Evolutionary conservation across 2,888 invertebrate species (phyloP).

Genomic region (Brenthis hecate): DNA sequence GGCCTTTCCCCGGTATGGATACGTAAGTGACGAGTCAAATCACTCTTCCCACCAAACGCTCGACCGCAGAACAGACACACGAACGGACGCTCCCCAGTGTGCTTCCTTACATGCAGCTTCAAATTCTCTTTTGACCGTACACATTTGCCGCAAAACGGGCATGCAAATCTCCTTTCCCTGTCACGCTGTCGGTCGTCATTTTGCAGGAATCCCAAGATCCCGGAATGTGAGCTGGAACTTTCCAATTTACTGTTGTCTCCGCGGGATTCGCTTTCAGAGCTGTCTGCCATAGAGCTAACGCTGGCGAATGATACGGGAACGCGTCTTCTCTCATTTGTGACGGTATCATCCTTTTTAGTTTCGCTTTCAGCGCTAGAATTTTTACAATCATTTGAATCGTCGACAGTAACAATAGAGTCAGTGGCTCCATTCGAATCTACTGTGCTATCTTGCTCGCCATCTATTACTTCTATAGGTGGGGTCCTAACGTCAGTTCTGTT

Average conservation of each 20-base stretch:
- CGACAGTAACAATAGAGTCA: conserved; percentile 74
- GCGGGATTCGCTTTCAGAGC: conserved; percentile 77
- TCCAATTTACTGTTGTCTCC: conserved; percentile 75
- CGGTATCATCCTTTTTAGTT: conserved; percentile 60
- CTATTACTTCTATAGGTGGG: conserved; percentile 74
- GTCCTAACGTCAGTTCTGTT: conserved; percentile 70
- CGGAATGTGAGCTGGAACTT: conserved; percentile 80
- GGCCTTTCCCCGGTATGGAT: conserved; percentile 95
- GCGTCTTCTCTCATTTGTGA: conserved; percentile 59
- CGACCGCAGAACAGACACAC: conserved; percentile 94
- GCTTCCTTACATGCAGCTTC: conserved; percentile 93
- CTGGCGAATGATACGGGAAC: conserved; percentile 78
- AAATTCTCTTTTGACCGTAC: conserved; percentile 94
- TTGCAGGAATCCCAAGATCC: conserved; percentile 85
- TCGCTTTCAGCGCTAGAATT: conserved; percentile 72
- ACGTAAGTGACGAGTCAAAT: conserved; percentile 91
- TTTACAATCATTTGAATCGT: conserved; percentile 74
- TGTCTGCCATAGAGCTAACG: conserved; percentile 79
- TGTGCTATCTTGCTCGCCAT: conserved; percentile 87
- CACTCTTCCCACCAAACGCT: conserved; percentile 94
- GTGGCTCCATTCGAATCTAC: conserved; percentile 85
- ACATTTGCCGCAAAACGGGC: conserved; percentile 94
- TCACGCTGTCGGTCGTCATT: conserved; percentile 81
- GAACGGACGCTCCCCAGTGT: conserved; percentile 94
- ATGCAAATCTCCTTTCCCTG: conserved; percentile 90